A percentile compares a stretch with the other conserved stretches of the same genome.
Conservation (phyloP, 2,888 invertebrate genomes). For the Agriopis leucophaearia region DNA sequence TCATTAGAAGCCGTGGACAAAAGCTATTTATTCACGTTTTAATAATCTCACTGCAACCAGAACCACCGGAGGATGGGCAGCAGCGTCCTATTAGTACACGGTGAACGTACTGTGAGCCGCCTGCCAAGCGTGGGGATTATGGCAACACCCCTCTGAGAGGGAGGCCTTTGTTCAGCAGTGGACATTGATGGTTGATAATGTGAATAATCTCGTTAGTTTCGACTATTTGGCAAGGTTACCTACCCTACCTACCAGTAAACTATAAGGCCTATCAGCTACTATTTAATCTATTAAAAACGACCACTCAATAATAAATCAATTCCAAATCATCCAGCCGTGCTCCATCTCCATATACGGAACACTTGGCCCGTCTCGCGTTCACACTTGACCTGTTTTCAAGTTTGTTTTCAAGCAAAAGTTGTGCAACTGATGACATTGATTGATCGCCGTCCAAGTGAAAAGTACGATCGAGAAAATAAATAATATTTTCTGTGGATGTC, state of each 20-base stretch:
- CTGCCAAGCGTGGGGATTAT: no score
- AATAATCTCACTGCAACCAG: no score
- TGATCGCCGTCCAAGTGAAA: slow-evolving; percentile 43
- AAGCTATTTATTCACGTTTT: no score
- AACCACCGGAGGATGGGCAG: no score
- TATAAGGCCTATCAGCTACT: not conserved
- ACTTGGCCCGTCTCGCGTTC: slow-evolving; percentile 44
- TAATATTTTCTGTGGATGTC: slow-evolving; percentile 17
- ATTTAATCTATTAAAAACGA: not conserved
- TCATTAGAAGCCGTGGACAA: no score
- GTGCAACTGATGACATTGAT: slow-evolving; percentile 47
- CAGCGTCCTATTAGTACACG: no score
- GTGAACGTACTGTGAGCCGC: no score
- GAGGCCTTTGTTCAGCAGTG: no score
- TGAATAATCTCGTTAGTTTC: no score
- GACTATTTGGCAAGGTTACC: no score
- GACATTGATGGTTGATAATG: no score
- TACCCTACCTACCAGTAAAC: not conserved
- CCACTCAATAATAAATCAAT: slow-evolving; percentile 18
- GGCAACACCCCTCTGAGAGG: no score
- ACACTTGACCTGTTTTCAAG: slow-evolving; percentile 48
- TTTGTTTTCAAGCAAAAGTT: slow-evolving; percentile 49
- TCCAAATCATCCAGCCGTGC: slow-evolving; percentile 22
- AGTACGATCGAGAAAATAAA: slow-evolving; percentile 29
- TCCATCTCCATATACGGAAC: slow-evolving; percentile 41